A percentile compares a stretch with the other conserved stretches of the same genome.
Evolutionary conservation across 2,888 invertebrate genomes (phyloP).

Genomic region (Nomada fucata): DNA sequence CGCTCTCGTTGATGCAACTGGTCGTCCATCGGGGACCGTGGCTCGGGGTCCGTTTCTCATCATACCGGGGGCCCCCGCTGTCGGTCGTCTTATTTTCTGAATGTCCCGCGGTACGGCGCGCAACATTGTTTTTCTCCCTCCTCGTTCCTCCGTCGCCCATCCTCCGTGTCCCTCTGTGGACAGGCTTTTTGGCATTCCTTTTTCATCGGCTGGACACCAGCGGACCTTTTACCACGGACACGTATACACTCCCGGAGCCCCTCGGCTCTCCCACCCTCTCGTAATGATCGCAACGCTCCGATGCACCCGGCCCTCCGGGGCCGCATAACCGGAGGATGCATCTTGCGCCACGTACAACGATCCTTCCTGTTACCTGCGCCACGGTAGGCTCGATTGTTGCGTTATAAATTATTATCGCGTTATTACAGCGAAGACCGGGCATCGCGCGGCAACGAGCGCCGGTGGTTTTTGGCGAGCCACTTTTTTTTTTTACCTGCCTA

Average conservation of each 20-base stretch:
- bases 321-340: constrained; percentile 62
- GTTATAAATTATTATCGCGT: constrained; percentile 61
- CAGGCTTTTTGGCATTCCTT: constrained; percentile 59
- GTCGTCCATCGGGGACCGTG: constrained; percentile 30
- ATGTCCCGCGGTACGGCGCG: constrained; percentile 68
- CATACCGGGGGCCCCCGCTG: constrained; percentile 48
- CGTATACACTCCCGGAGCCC: constrained; percentile 64
- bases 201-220: constrained; percentile 67
- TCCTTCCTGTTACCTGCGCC: constrained; percentile 38
- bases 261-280: not conserved
- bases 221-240: constrained; percentile 78
- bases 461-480: constrained; percentile 33
- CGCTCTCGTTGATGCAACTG: constrained; percentile 61
- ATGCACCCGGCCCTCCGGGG: constrained; percentile 67
- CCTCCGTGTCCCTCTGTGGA: constrained; percentile 35
- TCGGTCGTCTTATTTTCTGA: constrained; percentile 56
- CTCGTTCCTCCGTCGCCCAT: constrained; percentile 13
- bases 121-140: constrained; percentile 69
- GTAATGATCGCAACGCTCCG: constrained; percentile 76
- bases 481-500: too few relatives aligned
- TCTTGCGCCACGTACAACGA: constrained; percentile 55
- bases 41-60: constrained; percentile 57
- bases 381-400: constrained; percentile 49
- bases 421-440: constrained; percentile 33
- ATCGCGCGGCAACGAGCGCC: not conserved